phyloP scores from a whole-genome alignment of 1,140 invertebrate genomes.

The Plutomurus gul region DNA sequence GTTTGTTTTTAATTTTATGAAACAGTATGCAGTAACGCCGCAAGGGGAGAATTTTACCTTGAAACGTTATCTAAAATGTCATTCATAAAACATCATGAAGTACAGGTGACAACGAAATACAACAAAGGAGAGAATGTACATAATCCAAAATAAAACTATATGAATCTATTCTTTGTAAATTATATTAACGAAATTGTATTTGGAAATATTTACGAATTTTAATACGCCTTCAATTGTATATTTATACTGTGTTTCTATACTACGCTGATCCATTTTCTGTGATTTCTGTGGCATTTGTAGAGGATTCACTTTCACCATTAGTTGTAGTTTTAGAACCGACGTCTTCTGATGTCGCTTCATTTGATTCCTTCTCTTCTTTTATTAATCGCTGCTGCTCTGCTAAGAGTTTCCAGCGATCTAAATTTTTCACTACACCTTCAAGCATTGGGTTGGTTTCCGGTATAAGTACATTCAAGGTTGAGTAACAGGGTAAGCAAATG shows the following conservation, averaged over 20 bases:
- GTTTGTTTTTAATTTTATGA: too few relatives aligned
- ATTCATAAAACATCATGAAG: too few relatives aligned
- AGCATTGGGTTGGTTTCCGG: slow-evolving; percentile 73
- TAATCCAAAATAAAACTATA: too few relatives aligned
- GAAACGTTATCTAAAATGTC: too few relatives aligned
- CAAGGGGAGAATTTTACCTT: too few relatives aligned
- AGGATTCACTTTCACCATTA: neutral
- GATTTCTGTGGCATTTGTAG: neutral
- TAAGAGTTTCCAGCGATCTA: slow-evolving; percentile 54
- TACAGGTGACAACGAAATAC: too few relatives aligned
- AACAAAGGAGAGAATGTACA: too few relatives aligned
- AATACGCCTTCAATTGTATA: too few relatives aligned
- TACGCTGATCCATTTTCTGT: neutral
- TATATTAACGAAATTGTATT: neutral
- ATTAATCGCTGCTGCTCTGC: slow-evolving; percentile 35
- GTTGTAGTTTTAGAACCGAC: neutral
- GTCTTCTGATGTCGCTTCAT: neutral
- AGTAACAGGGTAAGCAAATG: slow-evolving; percentile 82
- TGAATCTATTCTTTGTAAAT: too few relatives aligned
- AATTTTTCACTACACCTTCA: slow-evolving; percentile 67
- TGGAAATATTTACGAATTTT: too few relatives aligned
- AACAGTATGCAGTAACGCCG: too few relatives aligned
- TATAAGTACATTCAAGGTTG: slow-evolving; percentile 68
- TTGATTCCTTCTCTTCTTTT: slow-evolving; percentile 29
- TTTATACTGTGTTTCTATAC: too few relatives aligned